A percentile compares a stretch with the other conserved stretches of the same genome.
These are phyloP conservation scores for Hephaestus fuliginosus DNA, from an alignment of 2,797 vertebrate genomes.

Conservation along the genomic window DNA sequence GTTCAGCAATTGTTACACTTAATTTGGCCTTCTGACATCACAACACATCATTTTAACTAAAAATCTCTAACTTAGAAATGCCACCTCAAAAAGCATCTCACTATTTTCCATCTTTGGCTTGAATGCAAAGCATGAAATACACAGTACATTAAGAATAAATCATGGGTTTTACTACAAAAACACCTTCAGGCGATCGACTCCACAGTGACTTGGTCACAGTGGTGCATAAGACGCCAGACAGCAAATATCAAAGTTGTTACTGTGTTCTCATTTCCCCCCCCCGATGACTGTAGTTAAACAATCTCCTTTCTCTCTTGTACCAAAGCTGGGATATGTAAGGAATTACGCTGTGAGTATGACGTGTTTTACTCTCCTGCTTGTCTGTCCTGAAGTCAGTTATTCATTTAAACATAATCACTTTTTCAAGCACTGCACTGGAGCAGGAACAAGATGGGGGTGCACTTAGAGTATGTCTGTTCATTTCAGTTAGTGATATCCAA, in stretches of 20 bases:
- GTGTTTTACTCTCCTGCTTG: conserved; percentile 83
- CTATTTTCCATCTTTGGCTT: conserved; percentile 42
- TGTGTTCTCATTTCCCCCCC: conserved; percentile 61
- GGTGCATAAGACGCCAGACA: conserved; percentile 26
- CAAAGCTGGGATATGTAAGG: conserved; percentile 89
- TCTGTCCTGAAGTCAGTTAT: conserved; percentile 84
- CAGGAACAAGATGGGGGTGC: conserved; percentile 61
- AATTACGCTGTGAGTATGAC: conserved; percentile 88
- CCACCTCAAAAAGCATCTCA: conserved; percentile 31
- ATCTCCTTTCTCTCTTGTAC: conserved; percentile 86
- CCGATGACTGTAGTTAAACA: conserved; percentile 79
- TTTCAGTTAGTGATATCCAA: conserved; percentile 66
- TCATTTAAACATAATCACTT: conserved; percentile 84
- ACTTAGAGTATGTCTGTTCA: conserved; percentile 72
- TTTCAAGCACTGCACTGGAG: conserved; percentile 73
- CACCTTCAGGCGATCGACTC: conserved; percentile 18
- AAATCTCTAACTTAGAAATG: conserved; percentile 23
- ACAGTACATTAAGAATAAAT: conserved; percentile 35
- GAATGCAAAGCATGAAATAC: conserved; percentile 34
- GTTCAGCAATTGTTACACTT: conserved; percentile 15
- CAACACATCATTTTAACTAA: conserved; percentile 21
- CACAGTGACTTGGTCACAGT: conserved; percentile 30
- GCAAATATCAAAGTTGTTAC: conserved; percentile 54
- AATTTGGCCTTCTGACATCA: conserved; percentile 26
- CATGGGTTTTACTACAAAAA: conserved; percentile 33